phyloP scores from a whole-genome alignment of 2,888 invertebrate genomes.

The Acleris laterana region DNA sequence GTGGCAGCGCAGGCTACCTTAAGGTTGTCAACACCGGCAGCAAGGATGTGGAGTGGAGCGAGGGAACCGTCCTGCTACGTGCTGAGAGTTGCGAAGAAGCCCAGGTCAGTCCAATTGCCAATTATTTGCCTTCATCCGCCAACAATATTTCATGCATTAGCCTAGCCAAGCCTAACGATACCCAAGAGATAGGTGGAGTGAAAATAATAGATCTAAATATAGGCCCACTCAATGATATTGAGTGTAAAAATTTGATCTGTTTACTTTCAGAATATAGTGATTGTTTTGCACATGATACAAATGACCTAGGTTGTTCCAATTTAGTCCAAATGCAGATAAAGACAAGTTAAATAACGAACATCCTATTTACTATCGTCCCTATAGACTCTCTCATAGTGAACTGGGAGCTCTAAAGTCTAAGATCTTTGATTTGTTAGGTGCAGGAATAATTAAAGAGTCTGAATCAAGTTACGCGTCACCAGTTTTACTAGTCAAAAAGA shows the following conservation, averaged over 20 bases:
- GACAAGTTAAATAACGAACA: no score
- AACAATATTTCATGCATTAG: slow-evolving; percentile 12
- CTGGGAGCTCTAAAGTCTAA: slow-evolving; percentile 37
- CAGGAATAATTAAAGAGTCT: slow-evolving; percentile 8
- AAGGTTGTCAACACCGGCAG: slow-evolving; percentile 43
- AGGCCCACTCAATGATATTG: slow-evolving; percentile 19
- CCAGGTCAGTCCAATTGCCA: no score
- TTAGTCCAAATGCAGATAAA: slow-evolving; percentile 42
- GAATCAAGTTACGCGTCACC: slow-evolving; percentile 6
- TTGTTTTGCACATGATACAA: slow-evolving; percentile 40
- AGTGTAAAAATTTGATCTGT: slow-evolving; percentile 16
- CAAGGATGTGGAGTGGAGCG: slow-evolving; percentile 27
- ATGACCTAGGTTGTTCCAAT: slow-evolving; percentile 42
- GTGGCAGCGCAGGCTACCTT: slow-evolving; percentile 42
- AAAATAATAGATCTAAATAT: no score
- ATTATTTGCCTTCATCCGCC: neutral
- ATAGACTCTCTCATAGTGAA: slow-evolving; percentile 38
- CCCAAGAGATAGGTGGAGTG: no score
- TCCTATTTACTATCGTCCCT: slow-evolving; percentile 40
- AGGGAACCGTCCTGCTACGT: slow-evolving; percentile 4
- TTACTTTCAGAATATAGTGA: slow-evolving; percentile 35
- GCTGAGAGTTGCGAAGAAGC: no score
- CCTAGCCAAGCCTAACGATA: no score
- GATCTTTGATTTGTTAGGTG: slow-evolving; percentile 40
- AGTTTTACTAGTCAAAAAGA: slow-evolving; percentile 4